These are phyloP conservation scores for Phyto melanocephala DNA, from an alignment of 2,888 invertebrate species.

Conservation along the genomic window DNA sequence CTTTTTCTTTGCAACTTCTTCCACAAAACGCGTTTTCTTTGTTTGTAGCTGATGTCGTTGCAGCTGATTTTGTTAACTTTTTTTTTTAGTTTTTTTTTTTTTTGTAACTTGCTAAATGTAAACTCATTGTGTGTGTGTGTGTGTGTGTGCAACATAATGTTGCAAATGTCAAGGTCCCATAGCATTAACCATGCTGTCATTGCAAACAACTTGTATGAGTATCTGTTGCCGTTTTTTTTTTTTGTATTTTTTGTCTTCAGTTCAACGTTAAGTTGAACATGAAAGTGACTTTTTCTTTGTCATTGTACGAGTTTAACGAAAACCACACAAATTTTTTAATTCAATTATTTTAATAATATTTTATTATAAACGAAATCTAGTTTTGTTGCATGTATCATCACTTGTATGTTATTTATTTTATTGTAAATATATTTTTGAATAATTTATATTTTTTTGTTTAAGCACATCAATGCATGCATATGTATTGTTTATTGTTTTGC, in stretches of 20 bases:
- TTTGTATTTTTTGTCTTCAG: slow-evolving; percentile 2
- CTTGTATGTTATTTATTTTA: slow-evolving; percentile 17
- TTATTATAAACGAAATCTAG: slow-evolving; percentile 37
- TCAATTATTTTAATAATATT: slow-evolving; percentile 13
- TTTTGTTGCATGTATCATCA: slow-evolving; percentile 27
- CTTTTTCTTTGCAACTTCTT: slow-evolving; percentile 53
- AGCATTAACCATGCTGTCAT: slow-evolving; percentile 39
- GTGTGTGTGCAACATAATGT: slow-evolving; percentile 51
- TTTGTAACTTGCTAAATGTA: neutral
- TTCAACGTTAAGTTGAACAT: slow-evolving; percentile 15
- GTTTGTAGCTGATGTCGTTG: neutral
- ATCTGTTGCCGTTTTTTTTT: neutral
- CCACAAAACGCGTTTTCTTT: slow-evolving; percentile 41
- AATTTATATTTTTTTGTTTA: neutral
- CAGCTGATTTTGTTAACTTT: neutral
- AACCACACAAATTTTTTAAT: neutral
- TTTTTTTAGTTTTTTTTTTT: neutral
- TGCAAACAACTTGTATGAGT: slow-evolving; percentile 17
- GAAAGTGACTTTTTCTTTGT: slow-evolving; percentile 61
- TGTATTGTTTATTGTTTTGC: neutral
- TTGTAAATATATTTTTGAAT: neutral
- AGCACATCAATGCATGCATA: neutral
- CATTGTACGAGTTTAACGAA: slow-evolving; percentile 11
- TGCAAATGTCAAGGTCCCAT: slow-evolving; percentile 65
- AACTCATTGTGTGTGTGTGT: slow-evolving; percentile 18